A percentile compares a stretch with the other conserved stretches of the same genome.
These are phyloP conservation scores for Himantopus leucocephalus DNA, from an alignment of 2,113 vertebrate genomes.

Conservation along the genomic window DNA sequence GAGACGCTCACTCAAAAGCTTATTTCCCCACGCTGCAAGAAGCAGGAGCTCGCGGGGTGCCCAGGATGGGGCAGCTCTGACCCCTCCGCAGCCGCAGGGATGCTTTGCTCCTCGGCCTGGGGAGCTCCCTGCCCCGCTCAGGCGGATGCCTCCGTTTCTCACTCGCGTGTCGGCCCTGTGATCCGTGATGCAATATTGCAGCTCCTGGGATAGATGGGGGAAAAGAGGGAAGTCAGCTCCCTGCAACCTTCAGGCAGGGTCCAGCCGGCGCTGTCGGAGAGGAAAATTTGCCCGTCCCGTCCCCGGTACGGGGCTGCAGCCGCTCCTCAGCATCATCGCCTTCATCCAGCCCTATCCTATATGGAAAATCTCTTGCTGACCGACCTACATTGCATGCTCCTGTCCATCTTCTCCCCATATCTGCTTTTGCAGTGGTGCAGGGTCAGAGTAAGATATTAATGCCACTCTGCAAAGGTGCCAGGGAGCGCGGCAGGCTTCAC, in stretches of 20 bases:
- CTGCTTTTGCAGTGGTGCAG: background rate
- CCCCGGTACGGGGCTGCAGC: background rate
- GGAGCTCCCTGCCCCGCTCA: background rate
- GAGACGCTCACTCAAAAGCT: background rate
- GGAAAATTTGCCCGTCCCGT: background rate
- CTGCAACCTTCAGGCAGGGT: rapidly evolving
- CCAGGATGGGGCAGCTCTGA: background rate
- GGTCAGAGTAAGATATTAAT: background rate
- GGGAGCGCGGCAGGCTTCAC: no score
- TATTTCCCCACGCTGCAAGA: background rate
- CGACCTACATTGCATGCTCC: rapidly evolving
- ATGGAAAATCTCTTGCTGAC: background rate
- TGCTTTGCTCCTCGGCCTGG: background rate
- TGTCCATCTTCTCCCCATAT: background rate
- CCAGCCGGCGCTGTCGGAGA: rapidly evolving
- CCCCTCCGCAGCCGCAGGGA: background rate
- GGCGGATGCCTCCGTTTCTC: background rate
- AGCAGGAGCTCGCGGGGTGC: background rate
- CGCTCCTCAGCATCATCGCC: rapidly evolving
- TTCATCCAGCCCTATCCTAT: background rate
- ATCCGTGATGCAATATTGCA: background rate
- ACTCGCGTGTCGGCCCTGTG: background rate
- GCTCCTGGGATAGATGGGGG: background rate
- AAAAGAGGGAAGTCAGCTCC: background rate
- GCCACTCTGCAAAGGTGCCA: background rate